A percentile compares a stretch with the other conserved stretches of the same genome.
phyloP scores from a whole-genome alignment of 2,888 invertebrate genomes.

The Axea sp. region DNA sequence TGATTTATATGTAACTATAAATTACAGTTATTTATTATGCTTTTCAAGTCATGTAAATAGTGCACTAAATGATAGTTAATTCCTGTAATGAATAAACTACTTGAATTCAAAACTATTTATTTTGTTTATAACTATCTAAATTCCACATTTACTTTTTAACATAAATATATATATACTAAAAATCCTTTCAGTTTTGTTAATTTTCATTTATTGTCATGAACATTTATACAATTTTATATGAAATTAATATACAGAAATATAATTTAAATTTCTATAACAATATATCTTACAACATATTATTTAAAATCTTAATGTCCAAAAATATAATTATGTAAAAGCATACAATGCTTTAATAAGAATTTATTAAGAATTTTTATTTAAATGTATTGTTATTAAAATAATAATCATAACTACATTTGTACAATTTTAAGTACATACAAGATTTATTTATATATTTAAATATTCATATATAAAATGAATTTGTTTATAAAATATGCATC shows the following conservation, averaged over 20 bases:
- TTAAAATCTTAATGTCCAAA: slow-evolving; percentile 23
- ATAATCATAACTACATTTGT: slow-evolving; percentile 26
- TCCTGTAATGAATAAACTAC: slow-evolving; percentile 46
- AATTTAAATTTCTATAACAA: slow-evolving; percentile 16
- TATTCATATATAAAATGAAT: slow-evolving; percentile 3
- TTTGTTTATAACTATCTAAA: too few species aligned
- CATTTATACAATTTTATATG: slow-evolving; percentile 24
- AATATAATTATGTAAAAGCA: slow-evolving; percentile 22
- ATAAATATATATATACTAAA: too few species aligned
- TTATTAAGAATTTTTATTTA: too few species aligned
- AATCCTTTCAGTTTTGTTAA: too few species aligned
- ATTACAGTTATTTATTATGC: slow-evolving; percentile 45
- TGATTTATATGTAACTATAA: slow-evolving; percentile 24
- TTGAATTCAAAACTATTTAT: slow-evolving; percentile 26
- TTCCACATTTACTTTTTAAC: not conserved
- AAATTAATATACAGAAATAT: slow-evolving; percentile 17
- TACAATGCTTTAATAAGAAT: not conserved
- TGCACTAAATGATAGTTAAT: slow-evolving; percentile 40
- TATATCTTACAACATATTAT: slow-evolving; percentile 3
- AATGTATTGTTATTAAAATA: too few species aligned
- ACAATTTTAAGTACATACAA: slow-evolving; percentile 41
- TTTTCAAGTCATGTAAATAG: slow-evolving; percentile 58
- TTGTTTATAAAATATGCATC: slow-evolving; percentile 15
- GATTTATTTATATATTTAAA: slow-evolving; percentile 3
- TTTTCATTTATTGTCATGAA: slow-evolving; percentile 34